phyloP scores from a whole-genome alignment of 2,888 invertebrate species.

The Galerucella nymphaeae region DNA sequence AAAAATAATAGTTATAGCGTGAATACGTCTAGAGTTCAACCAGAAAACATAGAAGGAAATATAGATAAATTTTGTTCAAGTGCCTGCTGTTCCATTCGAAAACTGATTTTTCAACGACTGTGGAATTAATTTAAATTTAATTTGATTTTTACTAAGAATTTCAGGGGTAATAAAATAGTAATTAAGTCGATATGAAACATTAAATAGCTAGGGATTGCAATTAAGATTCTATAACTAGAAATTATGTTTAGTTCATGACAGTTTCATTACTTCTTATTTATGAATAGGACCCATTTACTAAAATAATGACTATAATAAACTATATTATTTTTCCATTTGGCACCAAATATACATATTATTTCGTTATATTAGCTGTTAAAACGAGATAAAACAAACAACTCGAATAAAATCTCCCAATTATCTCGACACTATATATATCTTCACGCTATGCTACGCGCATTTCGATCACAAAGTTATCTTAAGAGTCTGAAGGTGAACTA shows the following conservation, averaged over 20 bases:
- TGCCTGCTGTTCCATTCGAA: no score
- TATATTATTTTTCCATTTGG: background rate
- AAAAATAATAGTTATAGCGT: background rate
- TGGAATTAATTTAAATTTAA: no score
- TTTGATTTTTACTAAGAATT: background rate
- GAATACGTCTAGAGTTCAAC: no score
- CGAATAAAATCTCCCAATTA: no score
- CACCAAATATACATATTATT: background rate
- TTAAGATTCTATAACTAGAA: background rate
- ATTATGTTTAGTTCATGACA: background rate
- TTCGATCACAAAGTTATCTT: no score
- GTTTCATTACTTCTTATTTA: background rate
- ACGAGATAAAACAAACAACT: background rate
- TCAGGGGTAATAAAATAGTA: background rate
- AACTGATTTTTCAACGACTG: no score
- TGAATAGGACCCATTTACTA: background rate
- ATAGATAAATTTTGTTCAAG: no score
- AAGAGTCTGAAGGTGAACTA: no score
- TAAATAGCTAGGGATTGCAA: background rate
- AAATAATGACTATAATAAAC: background rate
- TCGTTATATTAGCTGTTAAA: background rate
- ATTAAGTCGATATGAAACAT: slow-evolving; percentile 4
- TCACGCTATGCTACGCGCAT: no score
- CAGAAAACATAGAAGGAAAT: no score
- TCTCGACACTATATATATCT: no score